Evolutionary conservation across 2,113 vertebrate species (phyloP).

Genomic region (Zapornia atra): DNA sequence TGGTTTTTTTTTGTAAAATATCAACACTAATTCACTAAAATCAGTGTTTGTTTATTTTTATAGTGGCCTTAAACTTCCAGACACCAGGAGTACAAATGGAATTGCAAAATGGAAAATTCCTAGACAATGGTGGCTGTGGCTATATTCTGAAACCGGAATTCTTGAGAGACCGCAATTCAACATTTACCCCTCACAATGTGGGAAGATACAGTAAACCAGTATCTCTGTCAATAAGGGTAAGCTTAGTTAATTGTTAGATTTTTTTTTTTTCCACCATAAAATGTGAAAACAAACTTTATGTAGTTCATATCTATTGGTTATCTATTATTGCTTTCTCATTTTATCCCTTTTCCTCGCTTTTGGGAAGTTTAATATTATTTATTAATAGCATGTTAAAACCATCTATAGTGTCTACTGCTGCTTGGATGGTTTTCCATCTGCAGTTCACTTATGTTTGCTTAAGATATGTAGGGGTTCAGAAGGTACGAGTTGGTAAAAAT

Average conservation of each 20-base stretch:
- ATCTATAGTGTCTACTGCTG: background rate
- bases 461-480: background rate
- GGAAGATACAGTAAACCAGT: conserved; percentile 48
- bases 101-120: conserved; percentile 86
- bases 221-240: conserved; percentile 78
- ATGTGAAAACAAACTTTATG: background rate
- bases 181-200: conserved; percentile 72
- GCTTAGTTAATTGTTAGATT: background rate
- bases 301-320: background rate
- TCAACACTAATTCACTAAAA: background rate
- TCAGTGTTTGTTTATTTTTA: background rate
- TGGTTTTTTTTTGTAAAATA: background rate
- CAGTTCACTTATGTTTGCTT: background rate
- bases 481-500: background rate
- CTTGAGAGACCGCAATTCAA: conserved; percentile 59
- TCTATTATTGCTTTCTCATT: background rate
- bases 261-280: background rate
- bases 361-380: background rate
- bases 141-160: conserved; percentile 86
- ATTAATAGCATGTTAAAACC: background rate
- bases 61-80: conserved; percentile 92
- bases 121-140: conserved; percentile 88
- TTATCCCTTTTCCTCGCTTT: background rate
- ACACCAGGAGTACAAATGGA: conserved; percentile 83
- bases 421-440: background rate